Evolutionary conservation across 1,140 invertebrate genomes (phyloP).

Genomic region (Drosophila pachea): DNA sequence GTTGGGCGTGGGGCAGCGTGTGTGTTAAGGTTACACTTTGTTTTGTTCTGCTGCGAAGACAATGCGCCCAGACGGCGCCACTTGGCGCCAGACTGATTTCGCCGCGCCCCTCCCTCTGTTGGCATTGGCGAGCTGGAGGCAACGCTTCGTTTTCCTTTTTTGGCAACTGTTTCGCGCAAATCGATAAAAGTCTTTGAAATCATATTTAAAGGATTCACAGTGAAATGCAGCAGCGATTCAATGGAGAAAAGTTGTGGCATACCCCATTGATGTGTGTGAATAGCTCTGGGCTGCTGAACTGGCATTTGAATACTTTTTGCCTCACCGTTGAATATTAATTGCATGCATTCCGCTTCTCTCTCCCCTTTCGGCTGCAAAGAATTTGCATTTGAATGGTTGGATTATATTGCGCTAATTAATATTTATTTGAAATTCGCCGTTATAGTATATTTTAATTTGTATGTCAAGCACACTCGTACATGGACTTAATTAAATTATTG

Average conservation of each 20-base stretch:
- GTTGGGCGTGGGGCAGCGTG: constrained; percentile 5
- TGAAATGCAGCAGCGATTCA: too few species aligned
- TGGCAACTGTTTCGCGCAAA: constrained; percentile 57
- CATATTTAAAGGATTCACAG: constrained; percentile 6
- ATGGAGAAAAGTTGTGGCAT: too few species aligned
- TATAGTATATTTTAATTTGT: constrained; percentile 22
- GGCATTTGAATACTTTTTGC: too few species aligned
- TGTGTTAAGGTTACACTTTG: constrained; percentile 73
- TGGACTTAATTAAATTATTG: constrained; percentile 53
- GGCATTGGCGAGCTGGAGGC: constrained; percentile 32
- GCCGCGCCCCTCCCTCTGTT: constrained; percentile 15
- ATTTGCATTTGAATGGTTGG: background rate
- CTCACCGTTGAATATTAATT: too few species aligned
- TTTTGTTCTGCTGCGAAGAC: constrained; percentile 34
- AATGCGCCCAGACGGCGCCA: constrained; percentile 67
- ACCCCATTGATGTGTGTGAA: too few species aligned
- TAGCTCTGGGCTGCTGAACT: too few species aligned
- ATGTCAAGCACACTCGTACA: constrained; percentile 21
- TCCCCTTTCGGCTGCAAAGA: background rate
- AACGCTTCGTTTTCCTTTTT: constrained; percentile 30
- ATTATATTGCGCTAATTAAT: constrained; percentile 12
- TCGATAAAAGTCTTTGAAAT: constrained; percentile 63
- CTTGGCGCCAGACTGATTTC: constrained; percentile 41
- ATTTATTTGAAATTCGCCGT: constrained; percentile 22
- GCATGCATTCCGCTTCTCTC: too few species aligned